A percentile compares a stretch with the other conserved stretches of the same genome.
These are phyloP conservation scores for Phalacrocorax aristotelis DNA, from an alignment of 2,113 vertebrate genomes.

Conservation along the genomic window DNA sequence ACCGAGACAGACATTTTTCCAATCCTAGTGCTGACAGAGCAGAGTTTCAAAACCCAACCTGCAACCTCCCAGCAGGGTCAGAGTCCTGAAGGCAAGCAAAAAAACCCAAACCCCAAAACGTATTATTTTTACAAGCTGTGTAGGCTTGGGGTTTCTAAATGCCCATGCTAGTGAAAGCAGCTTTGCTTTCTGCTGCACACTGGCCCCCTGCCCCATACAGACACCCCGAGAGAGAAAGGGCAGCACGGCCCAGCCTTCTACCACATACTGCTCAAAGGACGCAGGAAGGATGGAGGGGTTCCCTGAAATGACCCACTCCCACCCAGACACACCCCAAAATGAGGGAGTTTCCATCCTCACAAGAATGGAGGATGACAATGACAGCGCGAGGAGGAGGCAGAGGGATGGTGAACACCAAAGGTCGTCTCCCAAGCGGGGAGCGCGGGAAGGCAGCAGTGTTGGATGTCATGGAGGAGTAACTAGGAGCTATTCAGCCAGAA, in stretches of 20 bases:
- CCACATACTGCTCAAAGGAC: neutral
- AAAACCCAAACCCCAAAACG: neutral
- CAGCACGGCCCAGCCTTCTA: neutral
- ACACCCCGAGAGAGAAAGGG: accelerated
- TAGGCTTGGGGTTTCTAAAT: neutral
- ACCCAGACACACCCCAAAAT: neutral
- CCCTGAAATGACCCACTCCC: neutral
- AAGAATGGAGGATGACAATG: accelerated
- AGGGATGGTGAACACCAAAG: neutral
- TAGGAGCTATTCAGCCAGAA: conserved; percentile 40
- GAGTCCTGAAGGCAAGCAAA: neutral
- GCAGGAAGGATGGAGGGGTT: neutral
- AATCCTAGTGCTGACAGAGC: neutral
- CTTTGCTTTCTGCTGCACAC: neutral
- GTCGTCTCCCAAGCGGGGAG: neutral
- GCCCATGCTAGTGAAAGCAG: accelerated
- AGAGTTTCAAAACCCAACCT: neutral
- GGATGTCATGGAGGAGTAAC: neutral
- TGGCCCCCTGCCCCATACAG: neutral
- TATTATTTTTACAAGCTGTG: neutral
- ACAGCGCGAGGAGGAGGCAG: neutral
- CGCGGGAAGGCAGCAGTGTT: neutral
- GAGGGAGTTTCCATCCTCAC: neutral
- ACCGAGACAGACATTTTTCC: neutral
- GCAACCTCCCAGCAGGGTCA: neutral